phyloP scores from a whole-genome alignment of 2,113 vertebrate genomes.

The Oryzias celebensis region DNA sequence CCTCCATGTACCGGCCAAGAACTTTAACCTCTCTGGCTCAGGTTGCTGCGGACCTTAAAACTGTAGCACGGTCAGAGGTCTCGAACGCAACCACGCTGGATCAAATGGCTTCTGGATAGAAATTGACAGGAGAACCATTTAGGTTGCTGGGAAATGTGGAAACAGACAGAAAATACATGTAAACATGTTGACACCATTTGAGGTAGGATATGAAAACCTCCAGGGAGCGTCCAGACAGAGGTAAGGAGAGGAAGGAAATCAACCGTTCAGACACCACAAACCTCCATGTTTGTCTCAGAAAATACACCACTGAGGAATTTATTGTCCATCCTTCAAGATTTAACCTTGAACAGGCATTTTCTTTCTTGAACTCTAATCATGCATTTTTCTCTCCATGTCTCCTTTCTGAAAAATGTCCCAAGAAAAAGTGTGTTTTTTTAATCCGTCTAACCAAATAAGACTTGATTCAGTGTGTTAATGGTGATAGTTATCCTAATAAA shows the following conservation, averaged over 20 bases:
- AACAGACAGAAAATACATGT: slow-evolving; percentile 10
- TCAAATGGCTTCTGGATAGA: slow-evolving; percentile 49
- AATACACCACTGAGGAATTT: no score
- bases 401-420: no score
- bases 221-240: neutral
- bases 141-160: neutral
- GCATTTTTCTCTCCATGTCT: no score
- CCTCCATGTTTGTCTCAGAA: neutral
- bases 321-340: no score
- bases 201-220: neutral
- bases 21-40: slow-evolving; percentile 34
- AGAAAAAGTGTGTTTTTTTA: no score
- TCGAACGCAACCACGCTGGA: slow-evolving; percentile 14
- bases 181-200: slow-evolving; percentile 1
- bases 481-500: slow-evolving; percentile 1
- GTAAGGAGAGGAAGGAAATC: neutral
- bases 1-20: slow-evolving; percentile 31
- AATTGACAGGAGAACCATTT: slow-evolving; percentile 18
- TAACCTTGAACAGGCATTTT: no score
- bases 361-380: no score
- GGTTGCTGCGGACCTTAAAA: slow-evolving; percentile 44
- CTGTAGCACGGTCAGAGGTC: slow-evolving; percentile 56
- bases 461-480: neutral
- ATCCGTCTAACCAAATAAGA: neutral
- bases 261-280: neutral